phyloP scores from a whole-genome alignment of 2,888 invertebrate genomes.

The Hesperia comma region DNA sequence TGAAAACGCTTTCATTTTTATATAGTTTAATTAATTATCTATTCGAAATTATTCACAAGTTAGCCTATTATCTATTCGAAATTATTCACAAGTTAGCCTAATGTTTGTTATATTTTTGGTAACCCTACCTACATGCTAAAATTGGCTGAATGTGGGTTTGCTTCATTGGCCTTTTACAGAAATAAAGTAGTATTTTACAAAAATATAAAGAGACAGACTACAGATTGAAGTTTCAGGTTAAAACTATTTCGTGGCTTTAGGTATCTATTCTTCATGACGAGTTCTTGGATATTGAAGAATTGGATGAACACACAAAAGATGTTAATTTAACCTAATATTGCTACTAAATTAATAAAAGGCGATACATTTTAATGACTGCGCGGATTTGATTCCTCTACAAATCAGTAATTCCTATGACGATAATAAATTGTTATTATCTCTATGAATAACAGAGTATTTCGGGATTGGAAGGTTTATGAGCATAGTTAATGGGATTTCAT shows the following conservation, averaged over 20 bases:
- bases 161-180: conserved; percentile 18
- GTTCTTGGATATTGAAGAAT: too few species aligned
- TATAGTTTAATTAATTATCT: too few species aligned
- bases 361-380: background rate
- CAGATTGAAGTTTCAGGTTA: too few species aligned
- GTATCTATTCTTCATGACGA: too few species aligned
- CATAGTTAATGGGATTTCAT: conserved; percentile 18
- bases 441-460: conserved; percentile 27
- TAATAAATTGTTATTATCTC: conserved; percentile 31
- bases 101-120: background rate
- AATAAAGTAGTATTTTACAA: background rate
- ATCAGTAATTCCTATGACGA: conserved; percentile 11
- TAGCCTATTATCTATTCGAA: too few species aligned
- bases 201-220: too few species aligned
- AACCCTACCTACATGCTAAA: conserved; percentile 9
- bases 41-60: too few species aligned
- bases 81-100: too few species aligned
- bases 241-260: too few species aligned
- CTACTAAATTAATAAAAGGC: background rate
- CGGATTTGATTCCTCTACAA: conserved; percentile 10
- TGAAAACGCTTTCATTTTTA: too few species aligned
- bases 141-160: background rate
- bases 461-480: conserved; percentile 13
- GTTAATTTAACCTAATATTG: background rate
- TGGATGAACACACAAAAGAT: too few species aligned